phyloP scores from a whole-genome alignment of 2,113 vertebrate species.

The Nettapus auritus region DNA sequence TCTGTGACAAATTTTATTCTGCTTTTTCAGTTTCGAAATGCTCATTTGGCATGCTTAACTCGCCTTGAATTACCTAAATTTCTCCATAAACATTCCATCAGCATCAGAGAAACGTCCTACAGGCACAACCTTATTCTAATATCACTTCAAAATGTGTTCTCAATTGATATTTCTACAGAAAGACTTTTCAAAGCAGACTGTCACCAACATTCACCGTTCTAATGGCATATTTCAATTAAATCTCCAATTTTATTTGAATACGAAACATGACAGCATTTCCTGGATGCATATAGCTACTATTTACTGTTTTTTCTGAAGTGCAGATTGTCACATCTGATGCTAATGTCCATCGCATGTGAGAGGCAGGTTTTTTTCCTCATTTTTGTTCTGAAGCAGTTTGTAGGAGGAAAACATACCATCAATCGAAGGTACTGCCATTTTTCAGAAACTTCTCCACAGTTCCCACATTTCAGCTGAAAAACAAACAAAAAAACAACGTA shows the following conservation, averaged over 20 bases:
- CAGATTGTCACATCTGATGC: neutral
- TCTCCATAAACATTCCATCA: neutral
- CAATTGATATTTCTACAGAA: neutral
- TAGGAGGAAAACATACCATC: conserved; percentile 76
- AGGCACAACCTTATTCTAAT: neutral
- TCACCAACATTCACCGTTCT: neutral
- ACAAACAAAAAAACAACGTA: neutral
- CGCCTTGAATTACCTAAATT: neutral
- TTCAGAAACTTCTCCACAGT: conserved; percentile 92
- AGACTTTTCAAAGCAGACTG: neutral
- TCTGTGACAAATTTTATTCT: neutral
- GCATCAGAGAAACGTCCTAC: neutral
- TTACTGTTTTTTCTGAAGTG: neutral
- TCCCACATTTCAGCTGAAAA: conserved; percentile 92
- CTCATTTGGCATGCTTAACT: neutral
- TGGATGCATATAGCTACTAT: neutral
- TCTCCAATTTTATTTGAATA: neutral
- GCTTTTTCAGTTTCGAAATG: neutral
- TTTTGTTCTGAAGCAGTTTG: neutral
- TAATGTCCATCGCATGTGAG: rapidly evolving
- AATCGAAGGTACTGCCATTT: conserved; percentile 96
- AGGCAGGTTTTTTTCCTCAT: neutral
- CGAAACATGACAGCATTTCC: neutral
- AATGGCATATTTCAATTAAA: neutral
- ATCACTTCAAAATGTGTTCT: neutral